Evolutionary conservation across 2,797 vertebrate genomes (phyloP), one percentile per base, ranked within the genome.

Genomic region (Chelon auratus): DNA sequence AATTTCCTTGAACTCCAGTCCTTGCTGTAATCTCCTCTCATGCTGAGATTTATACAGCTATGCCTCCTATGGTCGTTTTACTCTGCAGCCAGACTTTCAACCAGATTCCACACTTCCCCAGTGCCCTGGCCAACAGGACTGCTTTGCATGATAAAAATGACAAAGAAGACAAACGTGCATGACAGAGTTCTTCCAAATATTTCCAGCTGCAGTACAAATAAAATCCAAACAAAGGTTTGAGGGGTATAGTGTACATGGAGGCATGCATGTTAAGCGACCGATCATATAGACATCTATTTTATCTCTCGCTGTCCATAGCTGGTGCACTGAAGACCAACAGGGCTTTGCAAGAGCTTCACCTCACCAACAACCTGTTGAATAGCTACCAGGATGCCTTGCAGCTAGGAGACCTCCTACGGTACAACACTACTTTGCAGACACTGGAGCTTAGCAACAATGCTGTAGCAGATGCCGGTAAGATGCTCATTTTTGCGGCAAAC

Each of bases 311-410:
- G 39, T 48, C 52, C 63, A 1, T 48, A 95, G 94, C 93, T 17
- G 81, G 89, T 14, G 78, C 90, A 11, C 80, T 95, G 63, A 95
- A 88, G 89, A 80, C 82, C 12, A 95, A 95, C 76, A 45, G 62
- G 22, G 47, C 79, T 26, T 73, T 95, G 62, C 81, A 66, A 67
- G 92, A 95, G 81, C 93, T 95, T 42, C 88, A 93, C 75, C 89
- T 95, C 0, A 72, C 82, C 64, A 77, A 89, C 88, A 95, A 95
- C 74, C 75, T 81, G 37, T 87, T 95, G 59, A 95, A 94, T 86
- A 89, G 94, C 71, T 93, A 90, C 88, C 94, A 95, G 85, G 94
- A 95, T 10, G 87, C 94, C 51, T 86, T 95, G 86, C 92, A 95
- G 68, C 76, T 95, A 0, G 90, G 91, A 48, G 94, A 95, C 33